Evolutionary conservation across 2,113 vertebrate genomes (phyloP).

Genomic region (Hypocryptadius cinnamomeus): DNA sequence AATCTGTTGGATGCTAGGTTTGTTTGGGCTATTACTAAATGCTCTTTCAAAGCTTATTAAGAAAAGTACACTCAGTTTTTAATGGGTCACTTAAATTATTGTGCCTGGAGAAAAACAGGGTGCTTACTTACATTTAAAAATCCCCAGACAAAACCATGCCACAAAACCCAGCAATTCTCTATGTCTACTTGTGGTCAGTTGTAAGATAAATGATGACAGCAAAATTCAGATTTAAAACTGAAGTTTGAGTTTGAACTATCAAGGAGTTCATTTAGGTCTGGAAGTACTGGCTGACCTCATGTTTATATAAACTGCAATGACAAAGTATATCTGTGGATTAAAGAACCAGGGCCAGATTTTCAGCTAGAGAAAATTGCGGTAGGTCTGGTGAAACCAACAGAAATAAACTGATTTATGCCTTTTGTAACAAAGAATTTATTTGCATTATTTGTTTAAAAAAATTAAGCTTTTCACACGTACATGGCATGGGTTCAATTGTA

Average conservation of each 20-base stretch:
- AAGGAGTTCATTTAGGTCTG: constrained; percentile 32
- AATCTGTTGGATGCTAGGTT: constrained; percentile 21
- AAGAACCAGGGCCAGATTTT: constrained; percentile 38
- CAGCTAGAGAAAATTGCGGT: constrained; percentile 17
- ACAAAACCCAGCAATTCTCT: neutral
- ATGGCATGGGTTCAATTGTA: neutral
- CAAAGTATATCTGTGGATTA: constrained; percentile 55
- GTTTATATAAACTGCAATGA: constrained; percentile 41
- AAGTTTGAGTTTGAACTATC: constrained; percentile 38
- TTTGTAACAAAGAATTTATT: neutral
- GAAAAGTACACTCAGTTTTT: neutral
- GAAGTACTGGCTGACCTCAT: constrained; percentile 43
- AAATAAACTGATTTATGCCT: constrained; percentile 9
- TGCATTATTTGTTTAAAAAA: neutral
- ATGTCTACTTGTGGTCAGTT: neutral
- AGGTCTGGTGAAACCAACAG: constrained; percentile 10
- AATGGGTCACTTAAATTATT: constrained; percentile 32
- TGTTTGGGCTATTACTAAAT: constrained; percentile 43
- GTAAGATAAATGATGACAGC: constrained; percentile 23
- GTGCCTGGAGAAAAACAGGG: neutral
- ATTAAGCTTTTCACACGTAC: neutral
- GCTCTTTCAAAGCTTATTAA: constrained; percentile 30
- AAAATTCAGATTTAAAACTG: constrained; percentile 38
- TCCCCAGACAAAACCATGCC: constrained; percentile 13
- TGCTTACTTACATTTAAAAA: neutral